A percentile compares a stretch with the other conserved stretches of the same genome.
Evolutionary conservation across 1,140 invertebrate genomes (phyloP).

Genomic region (Olivierus martensii): DNA sequence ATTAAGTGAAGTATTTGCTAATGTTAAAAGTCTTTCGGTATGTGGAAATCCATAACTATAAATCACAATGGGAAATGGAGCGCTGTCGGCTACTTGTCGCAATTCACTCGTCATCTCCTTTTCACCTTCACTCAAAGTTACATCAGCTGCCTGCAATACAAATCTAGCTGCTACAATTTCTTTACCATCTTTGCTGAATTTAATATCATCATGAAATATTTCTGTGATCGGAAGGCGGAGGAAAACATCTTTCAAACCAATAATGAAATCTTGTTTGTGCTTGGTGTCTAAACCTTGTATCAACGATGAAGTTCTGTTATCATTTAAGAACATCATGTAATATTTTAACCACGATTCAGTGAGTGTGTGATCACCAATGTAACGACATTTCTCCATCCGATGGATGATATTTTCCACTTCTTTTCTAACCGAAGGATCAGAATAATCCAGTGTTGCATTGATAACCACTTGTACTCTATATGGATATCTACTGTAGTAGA

Average conservation of each 20-base stretch:
- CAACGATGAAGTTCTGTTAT: constrained; percentile 48
- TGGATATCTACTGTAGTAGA: constrained; percentile 75
- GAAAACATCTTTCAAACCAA: constrained; percentile 47
- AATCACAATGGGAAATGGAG: constrained; percentile 65
- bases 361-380: constrained; percentile 53
- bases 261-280: constrained; percentile 53
- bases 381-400: constrained; percentile 61
- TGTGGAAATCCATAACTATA: constrained; percentile 89
- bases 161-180: constrained; percentile 67
- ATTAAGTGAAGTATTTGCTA: constrained; percentile 78
- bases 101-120: constrained; percentile 74
- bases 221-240: constrained; percentile 27
- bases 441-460: constrained; percentile 66
- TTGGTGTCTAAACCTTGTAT: constrained; percentile 50
- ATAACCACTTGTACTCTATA: constrained; percentile 77
- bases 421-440: constrained; percentile 54
- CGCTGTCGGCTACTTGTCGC: constrained; percentile 55
- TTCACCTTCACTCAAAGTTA: constrained; percentile 72
- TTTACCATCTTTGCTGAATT: constrained; percentile 54
- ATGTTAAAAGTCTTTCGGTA: constrained; percentile 85
- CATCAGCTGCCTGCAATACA: constrained; percentile 73
- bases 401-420: constrained; percentile 62
- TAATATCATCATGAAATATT: constrained; percentile 63
- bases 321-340: constrained; percentile 58
- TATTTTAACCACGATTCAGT: constrained; percentile 80